Base-by-base conservation (phyloP, 2,113 vertebrate species). In the Myrmecobius fasciatus region DNA sequence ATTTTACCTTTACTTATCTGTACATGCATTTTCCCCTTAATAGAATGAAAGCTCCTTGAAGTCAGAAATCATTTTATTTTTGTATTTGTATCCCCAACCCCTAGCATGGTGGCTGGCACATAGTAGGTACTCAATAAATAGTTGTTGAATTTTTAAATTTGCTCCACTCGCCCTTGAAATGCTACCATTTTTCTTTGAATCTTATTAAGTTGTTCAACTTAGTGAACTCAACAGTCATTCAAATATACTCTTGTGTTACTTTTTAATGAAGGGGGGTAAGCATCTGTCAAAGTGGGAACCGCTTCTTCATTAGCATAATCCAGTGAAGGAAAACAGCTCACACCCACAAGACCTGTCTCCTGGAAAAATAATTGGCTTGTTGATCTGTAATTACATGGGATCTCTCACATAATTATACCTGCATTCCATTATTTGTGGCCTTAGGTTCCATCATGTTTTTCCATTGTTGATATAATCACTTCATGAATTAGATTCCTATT, bases 201-300 rank as follows among this genome's bases (percentile, higher is more conserved):
- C 36, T 83, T 83, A 83, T 83, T 43, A 24, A 83, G n/a, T 83
- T 83, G 67, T 83, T 83, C 67, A 83, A 67, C 47, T 31, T 54
- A 90, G 53, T n/a, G 90, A 47, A 95, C 11, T 0, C 43, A 53
- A 92, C 83, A 90, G 53, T 36, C 25, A 51, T 52, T 92, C 52
- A 89, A 43, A 49, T 17, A 48, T 49, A 52, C 75, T 83, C 67
- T 43, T 83, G 89, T 93, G 25, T 94, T 94, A 91, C 91, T 51
- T 90, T 47, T 90, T 95, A 49, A 91, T 88, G 92, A 94, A 91
- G 91, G 90, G 75, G 43, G 67, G 20, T 83, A 83, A 83, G 67
- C 20, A 24, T 43, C n/a, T 83, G 67, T 83, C 67, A 83, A 83
- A 83, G n/a, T 83, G 67, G 67, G 67, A 83, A 83, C 36, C 24